Conservation (phyloP, 2,797 vertebrate genomes). For the Syngnathus rostellatus region DNA sequence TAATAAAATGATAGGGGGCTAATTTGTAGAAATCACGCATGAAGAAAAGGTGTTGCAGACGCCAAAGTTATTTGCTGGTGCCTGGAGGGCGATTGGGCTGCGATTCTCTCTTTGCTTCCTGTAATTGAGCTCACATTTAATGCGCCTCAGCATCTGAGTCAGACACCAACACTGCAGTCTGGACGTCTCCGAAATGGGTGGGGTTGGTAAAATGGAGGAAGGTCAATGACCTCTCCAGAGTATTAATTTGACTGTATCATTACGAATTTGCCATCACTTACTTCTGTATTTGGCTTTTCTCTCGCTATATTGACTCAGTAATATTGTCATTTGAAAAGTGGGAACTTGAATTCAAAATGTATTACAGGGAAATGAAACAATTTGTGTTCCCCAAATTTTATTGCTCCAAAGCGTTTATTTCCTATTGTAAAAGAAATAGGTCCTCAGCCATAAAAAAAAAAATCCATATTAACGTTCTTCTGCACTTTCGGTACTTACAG, state of each 20-base stretch:
- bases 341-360: background rate
- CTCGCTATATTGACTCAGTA: background rate
- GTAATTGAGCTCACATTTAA: conserved; percentile 15
- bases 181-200: conserved; percentile 8
- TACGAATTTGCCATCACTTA: background rate
- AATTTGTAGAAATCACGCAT: conserved; percentile 26
- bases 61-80: conserved; percentile 11
- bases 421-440: background rate
- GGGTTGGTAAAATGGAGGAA: conserved; percentile 1
- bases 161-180: conserved; percentile 35
- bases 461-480: background rate
- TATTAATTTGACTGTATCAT: conserved; percentile 1
- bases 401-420: background rate
- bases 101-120: conserved; percentile 18
- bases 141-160: conserved; percentile 35
- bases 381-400: background rate
- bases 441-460: background rate
- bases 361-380: background rate
- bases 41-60: conserved; percentile 29
- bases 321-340: background rate
- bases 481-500: conserved; percentile 49
- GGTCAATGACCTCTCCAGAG: background rate
- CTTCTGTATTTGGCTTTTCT: conserved; percentile 1
- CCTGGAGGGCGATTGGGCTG: conserved; percentile 19
- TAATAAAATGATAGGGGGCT: conserved; percentile 10